A percentile compares a stretch with the other conserved stretches of the same genome.
These are phyloP conservation scores for Akabosia matsudoensis DNA, from an alignment of 1,140 invertebrate species.

Conservation along the genomic window DNA sequence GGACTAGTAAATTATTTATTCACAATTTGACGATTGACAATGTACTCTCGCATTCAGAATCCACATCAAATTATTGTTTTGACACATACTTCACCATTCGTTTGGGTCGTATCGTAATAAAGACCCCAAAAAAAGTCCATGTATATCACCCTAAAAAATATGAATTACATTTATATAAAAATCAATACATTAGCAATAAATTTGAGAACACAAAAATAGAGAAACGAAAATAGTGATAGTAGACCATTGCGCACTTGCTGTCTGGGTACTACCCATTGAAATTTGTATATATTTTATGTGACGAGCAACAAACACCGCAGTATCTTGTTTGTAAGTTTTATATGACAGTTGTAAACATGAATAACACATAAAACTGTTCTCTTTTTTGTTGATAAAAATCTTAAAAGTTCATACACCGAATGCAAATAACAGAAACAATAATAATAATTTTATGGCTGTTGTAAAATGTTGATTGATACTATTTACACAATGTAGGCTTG, in stretches of 20 bases:
- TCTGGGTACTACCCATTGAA: neutral
- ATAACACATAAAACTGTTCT: neutral
- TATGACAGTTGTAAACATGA: constrained; percentile 9
- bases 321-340: neutral
- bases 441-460: constrained; percentile 19
- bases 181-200: neutral
- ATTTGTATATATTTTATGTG: too few relatives aligned
- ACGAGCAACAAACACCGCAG: neutral
- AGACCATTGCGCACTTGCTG: too few relatives aligned
- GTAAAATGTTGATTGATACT: constrained; percentile 21
- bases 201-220: neutral
- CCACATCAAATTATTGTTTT: neutral
- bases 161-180: neutral
- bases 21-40: neutral
- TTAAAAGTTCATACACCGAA: neutral
- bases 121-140: too few relatives aligned
- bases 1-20: too few relatives aligned
- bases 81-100: neutral
- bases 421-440: neutral
- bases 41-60: neutral
- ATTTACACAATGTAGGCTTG: neutral
- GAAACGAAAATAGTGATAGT: too few relatives aligned
- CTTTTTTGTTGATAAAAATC: constrained; percentile 11
- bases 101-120: too few relatives aligned
- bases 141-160: neutral